These are phyloP conservation scores for Gadus chalcogrammus DNA, from an alignment of 2,113 vertebrate species.

Conservation along the genomic window DNA sequence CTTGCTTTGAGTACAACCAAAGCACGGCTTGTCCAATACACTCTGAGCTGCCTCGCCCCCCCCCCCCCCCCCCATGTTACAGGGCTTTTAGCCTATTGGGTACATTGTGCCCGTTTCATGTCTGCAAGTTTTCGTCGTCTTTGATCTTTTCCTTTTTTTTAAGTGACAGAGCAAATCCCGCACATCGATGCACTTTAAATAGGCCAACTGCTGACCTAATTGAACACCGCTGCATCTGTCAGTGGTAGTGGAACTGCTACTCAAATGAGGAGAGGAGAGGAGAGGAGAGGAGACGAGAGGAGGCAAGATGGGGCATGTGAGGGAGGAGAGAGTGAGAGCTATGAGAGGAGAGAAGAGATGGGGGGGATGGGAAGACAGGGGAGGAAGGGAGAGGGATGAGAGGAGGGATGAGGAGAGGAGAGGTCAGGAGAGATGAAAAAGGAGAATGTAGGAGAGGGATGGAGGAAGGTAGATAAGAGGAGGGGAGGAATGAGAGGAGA, in stretches of 20 bases:
- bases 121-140: conserved; percentile 26
- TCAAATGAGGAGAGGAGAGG: conserved; percentile 14
- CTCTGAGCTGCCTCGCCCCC: too few species aligned
- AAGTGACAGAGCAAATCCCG: conserved; percentile 37
- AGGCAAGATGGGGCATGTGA: conserved; percentile 7
- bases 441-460: conserved; percentile 16
- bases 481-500: conserved; percentile 14
- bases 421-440: too few species aligned
- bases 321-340: not conserved
- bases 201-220: conserved; percentile 67
- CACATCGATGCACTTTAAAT: conserved; percentile 57
- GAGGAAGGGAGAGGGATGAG: conserved; percentile 4
- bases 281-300: conserved; percentile 14
- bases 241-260: conserved; percentile 41
- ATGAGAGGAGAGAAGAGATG: not conserved
- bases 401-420: too few species aligned
- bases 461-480: conserved; percentile 16
- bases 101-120: not conserved
- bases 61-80: not conserved
- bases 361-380: not conserved
- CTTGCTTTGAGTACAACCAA: too few species aligned
- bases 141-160: conserved; percentile 28
- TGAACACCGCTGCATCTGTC: conserved; percentile 53
- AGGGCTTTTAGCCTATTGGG: conserved; percentile 1
- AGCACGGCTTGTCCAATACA: too few species aligned